Evolutionary conservation across 2,113 vertebrate genomes (phyloP).

Genomic region (Epinephelus fuscoguttatus): DNA sequence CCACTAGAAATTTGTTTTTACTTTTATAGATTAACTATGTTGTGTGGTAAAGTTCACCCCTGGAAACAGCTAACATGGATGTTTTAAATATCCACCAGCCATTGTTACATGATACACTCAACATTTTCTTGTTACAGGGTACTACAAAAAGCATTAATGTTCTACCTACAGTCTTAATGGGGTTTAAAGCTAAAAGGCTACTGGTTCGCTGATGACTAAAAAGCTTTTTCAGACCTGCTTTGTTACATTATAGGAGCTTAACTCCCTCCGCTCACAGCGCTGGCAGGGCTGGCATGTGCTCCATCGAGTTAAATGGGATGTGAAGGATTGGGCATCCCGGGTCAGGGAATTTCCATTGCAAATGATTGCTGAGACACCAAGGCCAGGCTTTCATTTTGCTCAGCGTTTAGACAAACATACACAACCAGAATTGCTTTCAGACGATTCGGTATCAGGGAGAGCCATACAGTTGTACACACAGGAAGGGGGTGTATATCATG

Average conservation of each 20-base stretch:
- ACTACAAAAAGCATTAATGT: constrained; percentile 18
- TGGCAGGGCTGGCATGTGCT: constrained; percentile 46
- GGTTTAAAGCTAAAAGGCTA: constrained; percentile 50
- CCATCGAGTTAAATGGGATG: constrained; percentile 62
- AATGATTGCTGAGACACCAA: constrained; percentile 55
- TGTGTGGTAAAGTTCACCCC: no score
- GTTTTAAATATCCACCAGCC: neutral
- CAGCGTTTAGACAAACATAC: constrained; percentile 50
- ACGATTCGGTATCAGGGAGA: neutral
- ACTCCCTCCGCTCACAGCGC: constrained; percentile 26
- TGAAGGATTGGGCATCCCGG: constrained; percentile 60
- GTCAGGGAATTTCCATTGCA: constrained; percentile 71
- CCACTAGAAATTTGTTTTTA: no score
- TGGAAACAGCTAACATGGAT: neutral
- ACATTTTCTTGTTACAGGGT: neutral
- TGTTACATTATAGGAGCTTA: constrained; percentile 62
- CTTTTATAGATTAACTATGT: no score
- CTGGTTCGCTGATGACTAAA: constrained; percentile 43
- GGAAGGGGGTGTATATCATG: constrained; percentile 7
- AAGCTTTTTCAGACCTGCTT: constrained; percentile 45
- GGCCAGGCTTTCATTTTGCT: constrained; percentile 34
- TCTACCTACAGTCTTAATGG: constrained; percentile 1
- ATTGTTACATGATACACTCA: neutral
- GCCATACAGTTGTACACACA: constrained; percentile 23
- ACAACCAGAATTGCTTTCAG: constrained; percentile 39